Conservation (phyloP, 2,797 vertebrate species). For the Squalus acanthias region DNA sequence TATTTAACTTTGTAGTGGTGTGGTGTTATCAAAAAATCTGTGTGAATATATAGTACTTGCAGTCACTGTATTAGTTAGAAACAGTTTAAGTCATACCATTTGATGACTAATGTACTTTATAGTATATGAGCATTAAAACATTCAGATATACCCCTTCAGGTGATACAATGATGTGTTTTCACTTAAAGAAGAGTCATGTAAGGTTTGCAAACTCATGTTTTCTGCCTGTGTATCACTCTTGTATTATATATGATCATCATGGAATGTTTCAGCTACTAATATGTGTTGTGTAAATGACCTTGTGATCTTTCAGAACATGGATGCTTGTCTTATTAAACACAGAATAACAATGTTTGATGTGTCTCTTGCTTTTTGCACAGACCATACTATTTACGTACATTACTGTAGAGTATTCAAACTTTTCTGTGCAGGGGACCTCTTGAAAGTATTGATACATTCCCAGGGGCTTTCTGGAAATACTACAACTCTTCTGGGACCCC, state of each 20-base stretch:
- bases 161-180: constrained; percentile 10
- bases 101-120: constrained; percentile 17
- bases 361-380: neutral
- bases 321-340: constrained; percentile 35
- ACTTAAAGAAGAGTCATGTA: constrained; percentile 20
- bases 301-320: constrained; percentile 28
- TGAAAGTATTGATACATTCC: neutral
- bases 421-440: no score
- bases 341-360: constrained; percentile 26
- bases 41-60: constrained; percentile 21
- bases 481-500: neutral
- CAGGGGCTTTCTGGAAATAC: neutral
- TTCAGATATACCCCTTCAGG: neutral
- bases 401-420: neutral
- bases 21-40: constrained; percentile 14
- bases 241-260: constrained; percentile 15
- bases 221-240: neutral
- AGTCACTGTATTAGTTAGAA: constrained; percentile 27
- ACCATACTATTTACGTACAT: neutral
- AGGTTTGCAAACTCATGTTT: constrained; percentile 32
- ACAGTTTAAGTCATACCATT: constrained; percentile 10
- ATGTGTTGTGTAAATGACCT: constrained; percentile 30
- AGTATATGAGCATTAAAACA: constrained; percentile 2
- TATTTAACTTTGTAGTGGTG: constrained; percentile 26
- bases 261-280: constrained; percentile 36